A percentile compares a stretch with the other conserved stretches of the same genome.
Evolutionary conservation across 2,113 vertebrate species (phyloP).

Genomic region (Gnathonemus echidnorhynchus): DNA sequence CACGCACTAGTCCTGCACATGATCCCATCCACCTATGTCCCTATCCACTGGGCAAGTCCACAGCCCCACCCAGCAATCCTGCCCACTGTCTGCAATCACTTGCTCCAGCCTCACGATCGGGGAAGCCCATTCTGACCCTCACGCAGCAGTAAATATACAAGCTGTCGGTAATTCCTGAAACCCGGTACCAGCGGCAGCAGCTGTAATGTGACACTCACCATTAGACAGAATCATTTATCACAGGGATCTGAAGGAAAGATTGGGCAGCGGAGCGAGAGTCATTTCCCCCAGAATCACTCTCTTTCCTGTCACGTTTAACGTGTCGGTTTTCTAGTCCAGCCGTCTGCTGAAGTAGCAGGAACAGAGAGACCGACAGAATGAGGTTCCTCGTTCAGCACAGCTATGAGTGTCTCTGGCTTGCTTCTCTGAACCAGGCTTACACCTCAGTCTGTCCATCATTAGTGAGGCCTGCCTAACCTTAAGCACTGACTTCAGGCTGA

Average conservation of each 20-base stretch:
- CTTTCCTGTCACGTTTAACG: neutral
- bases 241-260: neutral
- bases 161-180: neutral
- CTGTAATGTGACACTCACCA: neutral
- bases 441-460: neutral
- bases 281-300: neutral
- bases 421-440: neutral
- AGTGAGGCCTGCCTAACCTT: neutral
- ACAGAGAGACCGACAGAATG: neutral
- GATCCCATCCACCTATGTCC: neutral
- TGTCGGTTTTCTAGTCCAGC: neutral
- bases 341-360: neutral
- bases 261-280: neutral
- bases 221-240: conserved; percentile 4
- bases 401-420: neutral
- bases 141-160: conserved; percentile 1
- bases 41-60: neutral
- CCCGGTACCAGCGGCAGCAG: neutral
- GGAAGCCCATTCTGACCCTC: neutral
- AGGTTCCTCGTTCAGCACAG: neutral
- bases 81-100: neutral
- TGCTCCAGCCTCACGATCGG: neutral
- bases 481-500: neutral
- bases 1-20: neutral
- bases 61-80: neutral